These are phyloP conservation scores for Euspilapteryx auroguttella DNA, from an alignment of 2,888 invertebrate species.

Conservation along the genomic window DNA sequence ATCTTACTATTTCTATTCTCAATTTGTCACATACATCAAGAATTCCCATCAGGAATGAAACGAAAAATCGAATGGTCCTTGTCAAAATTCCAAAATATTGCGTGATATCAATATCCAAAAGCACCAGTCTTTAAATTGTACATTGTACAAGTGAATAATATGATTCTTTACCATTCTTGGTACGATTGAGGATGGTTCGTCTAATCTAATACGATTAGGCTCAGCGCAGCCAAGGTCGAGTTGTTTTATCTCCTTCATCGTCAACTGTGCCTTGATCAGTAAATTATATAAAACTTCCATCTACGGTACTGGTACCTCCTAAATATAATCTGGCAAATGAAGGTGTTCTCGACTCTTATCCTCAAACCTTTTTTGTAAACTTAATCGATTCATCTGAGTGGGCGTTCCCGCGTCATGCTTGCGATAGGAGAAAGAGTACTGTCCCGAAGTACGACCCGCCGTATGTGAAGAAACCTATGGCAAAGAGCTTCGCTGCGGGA, in stretches of 20 bases:
- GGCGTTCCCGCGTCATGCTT: conserved; percentile 59
- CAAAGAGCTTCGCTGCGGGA: conserved; percentile 69
- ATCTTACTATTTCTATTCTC: conserved; percentile 29
- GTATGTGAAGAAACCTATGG: conserved; percentile 81
- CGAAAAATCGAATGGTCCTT: conserved; percentile 43
- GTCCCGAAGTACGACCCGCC: conserved; percentile 88
- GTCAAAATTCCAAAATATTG: conserved; percentile 22
- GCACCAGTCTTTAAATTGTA: conserved; percentile 43
- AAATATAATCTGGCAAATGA: too few species aligned
- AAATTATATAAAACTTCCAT: neutral
- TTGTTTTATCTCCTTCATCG: too few species aligned
- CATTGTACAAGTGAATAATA: conserved; percentile 15
- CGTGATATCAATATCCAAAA: conserved; percentile 47
- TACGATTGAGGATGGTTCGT: too few species aligned
- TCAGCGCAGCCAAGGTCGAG: too few species aligned
- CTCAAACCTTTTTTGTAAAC: conserved; percentile 29
- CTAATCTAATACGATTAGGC: too few species aligned
- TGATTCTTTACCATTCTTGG: too few species aligned
- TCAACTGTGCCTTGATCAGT: conserved; percentile 2
- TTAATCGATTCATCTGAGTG: conserved; percentile 61
- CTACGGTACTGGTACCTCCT: too few species aligned
- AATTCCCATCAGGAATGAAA: conserved; percentile 58
- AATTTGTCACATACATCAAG: conserved; percentile 20
- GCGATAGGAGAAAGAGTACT: conserved; percentile 83
- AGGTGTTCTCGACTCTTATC: conserved; percentile 27